Evolutionary conservation across 1,140 invertebrate genomes (phyloP).

Genomic region (Panulirus ornatus): DNA sequence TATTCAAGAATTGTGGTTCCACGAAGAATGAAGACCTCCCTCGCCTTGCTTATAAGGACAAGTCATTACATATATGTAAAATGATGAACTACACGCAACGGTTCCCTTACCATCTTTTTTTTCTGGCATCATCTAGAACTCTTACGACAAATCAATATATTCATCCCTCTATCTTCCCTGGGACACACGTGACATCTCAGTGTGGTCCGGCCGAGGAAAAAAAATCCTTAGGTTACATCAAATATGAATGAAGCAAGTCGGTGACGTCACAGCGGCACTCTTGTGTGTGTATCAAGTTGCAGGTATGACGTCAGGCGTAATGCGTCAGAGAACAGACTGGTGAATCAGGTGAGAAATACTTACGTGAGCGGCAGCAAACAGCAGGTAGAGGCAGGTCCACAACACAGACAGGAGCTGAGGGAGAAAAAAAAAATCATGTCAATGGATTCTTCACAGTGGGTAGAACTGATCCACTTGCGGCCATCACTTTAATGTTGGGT

Average conservation of each 20-base stretch:
- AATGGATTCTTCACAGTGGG: not conserved
- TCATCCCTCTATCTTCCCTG: too few species aligned
- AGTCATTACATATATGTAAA: too few species aligned
- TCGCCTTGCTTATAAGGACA: too few species aligned
- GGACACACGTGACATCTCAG: too few species aligned
- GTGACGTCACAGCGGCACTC: not conserved
- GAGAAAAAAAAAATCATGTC: conserved; percentile 53
- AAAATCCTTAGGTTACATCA: not conserved
- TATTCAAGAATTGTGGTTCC: too few species aligned
- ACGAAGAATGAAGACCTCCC: too few species aligned
- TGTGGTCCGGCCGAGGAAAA: too few species aligned
- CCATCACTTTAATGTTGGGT: too few species aligned
- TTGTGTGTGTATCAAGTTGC: not conserved
- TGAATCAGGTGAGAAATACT: conserved; percentile 16
- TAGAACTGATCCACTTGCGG: not conserved
- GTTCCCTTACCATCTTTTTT: too few species aligned
- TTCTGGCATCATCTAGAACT: too few species aligned
- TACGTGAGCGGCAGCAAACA: conserved; percentile 89
- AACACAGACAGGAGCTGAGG: conserved; percentile 88
- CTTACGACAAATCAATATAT: too few species aligned
- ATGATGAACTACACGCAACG: too few species aligned
- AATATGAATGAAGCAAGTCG: not conserved
- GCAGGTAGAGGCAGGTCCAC: conserved; percentile 85
- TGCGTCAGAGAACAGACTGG: not conserved
- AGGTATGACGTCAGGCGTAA: not conserved